A percentile compares a stretch with the other conserved stretches of the same genome.
These are phyloP conservation scores for Nomada hirtipes DNA, from an alignment of 2,888 invertebrate species.

Conservation along the genomic window DNA sequence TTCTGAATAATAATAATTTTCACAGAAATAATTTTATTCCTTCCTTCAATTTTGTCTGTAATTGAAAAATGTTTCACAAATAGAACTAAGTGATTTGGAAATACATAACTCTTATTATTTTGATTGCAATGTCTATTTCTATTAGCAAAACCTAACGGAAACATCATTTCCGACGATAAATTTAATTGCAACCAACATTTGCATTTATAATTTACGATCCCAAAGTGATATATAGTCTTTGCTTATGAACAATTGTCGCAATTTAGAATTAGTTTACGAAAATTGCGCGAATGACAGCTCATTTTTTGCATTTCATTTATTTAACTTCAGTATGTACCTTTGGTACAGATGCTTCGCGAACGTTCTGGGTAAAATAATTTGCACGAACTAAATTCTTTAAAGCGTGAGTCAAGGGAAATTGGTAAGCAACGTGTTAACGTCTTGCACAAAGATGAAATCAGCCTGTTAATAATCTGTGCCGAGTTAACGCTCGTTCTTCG, in stretches of 20 bases:
- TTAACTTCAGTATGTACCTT: too few relatives aligned
- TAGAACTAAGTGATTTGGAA: not conserved
- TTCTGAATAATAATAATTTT: too few relatives aligned
- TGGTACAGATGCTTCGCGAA: not conserved
- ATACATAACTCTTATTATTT: constrained; percentile 3
- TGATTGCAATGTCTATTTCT: not conserved
- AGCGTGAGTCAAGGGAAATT: not conserved
- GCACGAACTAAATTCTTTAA: not conserved
- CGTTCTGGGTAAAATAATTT: not conserved
- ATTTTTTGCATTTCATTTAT: too few relatives aligned
- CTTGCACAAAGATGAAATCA: constrained; percentile 3
- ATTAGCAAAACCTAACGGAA: constrained; percentile 1
- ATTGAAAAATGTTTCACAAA: not conserved
- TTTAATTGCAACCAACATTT: constrained; percentile 15
- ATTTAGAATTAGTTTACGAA: too few relatives aligned
- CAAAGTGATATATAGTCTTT: not conserved
- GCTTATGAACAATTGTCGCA: not conserved
- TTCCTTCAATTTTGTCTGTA: too few relatives aligned
- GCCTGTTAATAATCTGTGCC: not conserved
- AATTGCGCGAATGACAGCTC: too few relatives aligned
- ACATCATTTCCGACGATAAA: constrained; percentile 6
- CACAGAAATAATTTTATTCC: too few relatives aligned
- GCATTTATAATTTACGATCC: not conserved
- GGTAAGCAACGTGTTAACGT: not conserved
- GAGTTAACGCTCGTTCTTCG: not conserved